Conservation (phyloP, 64 coral and sea anemone species). For the Cladopsammia gracilis region DNA sequence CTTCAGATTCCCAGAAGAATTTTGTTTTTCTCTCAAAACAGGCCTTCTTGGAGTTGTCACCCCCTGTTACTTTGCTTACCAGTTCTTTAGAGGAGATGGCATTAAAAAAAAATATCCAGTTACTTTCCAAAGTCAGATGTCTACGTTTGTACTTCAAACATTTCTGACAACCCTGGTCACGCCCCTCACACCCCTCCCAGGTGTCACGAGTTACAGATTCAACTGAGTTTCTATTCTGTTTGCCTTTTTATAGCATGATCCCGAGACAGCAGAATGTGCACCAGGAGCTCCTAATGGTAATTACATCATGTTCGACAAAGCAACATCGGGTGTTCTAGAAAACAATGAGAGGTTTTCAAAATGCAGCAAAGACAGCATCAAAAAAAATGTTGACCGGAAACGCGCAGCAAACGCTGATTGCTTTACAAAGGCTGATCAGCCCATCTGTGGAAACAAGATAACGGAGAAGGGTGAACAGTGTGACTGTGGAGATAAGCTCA, state of each 20-base stretch:
- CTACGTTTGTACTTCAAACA: too few relatives aligned
- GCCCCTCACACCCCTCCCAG: too few relatives aligned
- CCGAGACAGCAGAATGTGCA: slow-evolving; percentile 46
- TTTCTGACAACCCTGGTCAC: too few relatives aligned
- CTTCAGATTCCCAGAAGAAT: too few relatives aligned
- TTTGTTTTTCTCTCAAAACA: too few relatives aligned
- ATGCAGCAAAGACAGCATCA: slow-evolving; percentile 80
- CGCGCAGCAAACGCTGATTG: slow-evolving; percentile 6
- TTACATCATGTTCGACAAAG: slow-evolving; percentile 90
- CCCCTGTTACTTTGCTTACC: too few relatives aligned
- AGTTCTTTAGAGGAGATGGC: too few relatives aligned
- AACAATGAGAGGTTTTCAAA: slow-evolving; percentile 90
- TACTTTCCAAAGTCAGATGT: too few relatives aligned
- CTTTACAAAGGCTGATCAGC: slow-evolving; percentile 43
- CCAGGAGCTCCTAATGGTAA: slow-evolving; percentile 76
- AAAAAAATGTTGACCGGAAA: slow-evolving; percentile 67
- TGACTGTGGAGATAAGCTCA: slow-evolving; percentile 76
- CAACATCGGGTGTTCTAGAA: slow-evolving; percentile 77
- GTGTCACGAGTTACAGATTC: too few relatives aligned
- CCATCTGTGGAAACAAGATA: slow-evolving; percentile 88
- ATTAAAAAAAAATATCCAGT: too few relatives aligned
- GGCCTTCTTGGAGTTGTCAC: too few relatives aligned
- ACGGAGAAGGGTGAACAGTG: slow-evolving; percentile 69
- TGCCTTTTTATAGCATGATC: slow-evolving; percentile 79
- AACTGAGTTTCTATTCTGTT: not conserved